Evolutionary conservation across 2,797 vertebrate genomes (phyloP).

Genomic region (Gallinago nigripennis): DNA sequence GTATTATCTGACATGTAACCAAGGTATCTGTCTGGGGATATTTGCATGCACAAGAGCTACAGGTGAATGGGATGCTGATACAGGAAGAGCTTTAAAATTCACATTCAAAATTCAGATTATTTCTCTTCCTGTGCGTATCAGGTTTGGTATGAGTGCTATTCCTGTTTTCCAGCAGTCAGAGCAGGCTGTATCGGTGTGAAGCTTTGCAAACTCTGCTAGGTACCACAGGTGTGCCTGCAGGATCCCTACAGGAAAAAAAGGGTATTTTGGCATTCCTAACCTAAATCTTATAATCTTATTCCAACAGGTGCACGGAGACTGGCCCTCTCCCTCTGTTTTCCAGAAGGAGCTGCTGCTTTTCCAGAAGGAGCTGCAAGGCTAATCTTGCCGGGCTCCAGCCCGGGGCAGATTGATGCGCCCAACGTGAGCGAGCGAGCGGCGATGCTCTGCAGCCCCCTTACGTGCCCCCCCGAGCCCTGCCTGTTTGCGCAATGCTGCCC

Average conservation of each 20-base stretch:
- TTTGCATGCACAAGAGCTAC: not conserved
- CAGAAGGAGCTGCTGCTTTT: not conserved
- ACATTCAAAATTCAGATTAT: not conserved
- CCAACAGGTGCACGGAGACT: not conserved
- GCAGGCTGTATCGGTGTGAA: fast-evolving
- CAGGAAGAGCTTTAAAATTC: not conserved
- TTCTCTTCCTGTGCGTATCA: not conserved
- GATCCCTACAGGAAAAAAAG: not conserved
- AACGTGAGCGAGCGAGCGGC: fast-evolving
- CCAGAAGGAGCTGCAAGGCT: not conserved
- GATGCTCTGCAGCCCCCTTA: not conserved
- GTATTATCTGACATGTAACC: not conserved
- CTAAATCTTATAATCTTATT: not conserved
- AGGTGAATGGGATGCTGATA: not conserved
- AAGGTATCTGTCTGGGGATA: not conserved
- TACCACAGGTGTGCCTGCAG: not conserved
- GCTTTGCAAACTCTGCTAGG: not conserved
- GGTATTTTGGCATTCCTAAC: not conserved
- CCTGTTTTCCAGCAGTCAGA: not conserved
- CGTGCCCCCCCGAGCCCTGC: fast-evolving
- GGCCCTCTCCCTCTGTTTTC: not conserved
- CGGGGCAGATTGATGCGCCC: fast-evolving
- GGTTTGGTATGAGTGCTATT: not conserved
- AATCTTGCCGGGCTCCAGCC: not conserved
- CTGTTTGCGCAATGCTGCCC: fast-evolving